These are phyloP conservation scores for Hyperopisus bebe DNA, from an alignment of 2,113 vertebrate species.

Conservation along the genomic window DNA sequence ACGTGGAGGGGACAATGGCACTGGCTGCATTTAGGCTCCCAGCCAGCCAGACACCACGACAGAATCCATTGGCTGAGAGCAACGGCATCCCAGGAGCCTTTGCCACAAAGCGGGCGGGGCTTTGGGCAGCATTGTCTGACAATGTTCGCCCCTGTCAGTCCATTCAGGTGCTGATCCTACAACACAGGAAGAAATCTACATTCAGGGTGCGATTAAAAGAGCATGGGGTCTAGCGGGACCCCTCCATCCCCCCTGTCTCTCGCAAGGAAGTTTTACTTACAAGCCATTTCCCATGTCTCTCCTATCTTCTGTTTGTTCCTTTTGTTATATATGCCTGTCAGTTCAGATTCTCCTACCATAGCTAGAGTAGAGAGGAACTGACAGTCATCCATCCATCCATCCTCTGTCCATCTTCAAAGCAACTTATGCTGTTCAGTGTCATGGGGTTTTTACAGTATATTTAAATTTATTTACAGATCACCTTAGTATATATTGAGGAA, in stretches of 20 bases:
- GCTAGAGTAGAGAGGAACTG: neutral
- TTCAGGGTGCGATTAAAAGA: constrained; percentile 5
- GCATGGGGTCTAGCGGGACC: neutral
- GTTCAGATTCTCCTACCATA: neutral
- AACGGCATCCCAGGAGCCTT: constrained; percentile 25
- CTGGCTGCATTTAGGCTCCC: neutral
- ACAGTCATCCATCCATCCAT: neutral
- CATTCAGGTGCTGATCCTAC: neutral
- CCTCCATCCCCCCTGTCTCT: neutral
- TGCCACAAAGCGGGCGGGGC: neutral
- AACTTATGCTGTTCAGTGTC: neutral
- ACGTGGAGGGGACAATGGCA: constrained; percentile 25
- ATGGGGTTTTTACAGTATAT: neutral
- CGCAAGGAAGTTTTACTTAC: constrained; percentile 12
- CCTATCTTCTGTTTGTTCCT: constrained; percentile 31
- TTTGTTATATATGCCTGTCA: constrained; percentile 31
- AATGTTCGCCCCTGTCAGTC: neutral
- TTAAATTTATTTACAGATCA: neutral
- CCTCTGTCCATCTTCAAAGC: neutral
- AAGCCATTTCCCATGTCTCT: constrained; percentile 45
- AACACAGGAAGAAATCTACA: neutral
- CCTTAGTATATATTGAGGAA: neutral
- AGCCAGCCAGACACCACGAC: constrained; percentile 8
- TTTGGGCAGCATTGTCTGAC: neutral
- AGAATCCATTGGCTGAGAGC: constrained; percentile 14